These are phyloP conservation scores for Caenorhabditis sp. DNA, from an alignment of 2,888 invertebrate species.

Conservation along the genomic window DNA sequence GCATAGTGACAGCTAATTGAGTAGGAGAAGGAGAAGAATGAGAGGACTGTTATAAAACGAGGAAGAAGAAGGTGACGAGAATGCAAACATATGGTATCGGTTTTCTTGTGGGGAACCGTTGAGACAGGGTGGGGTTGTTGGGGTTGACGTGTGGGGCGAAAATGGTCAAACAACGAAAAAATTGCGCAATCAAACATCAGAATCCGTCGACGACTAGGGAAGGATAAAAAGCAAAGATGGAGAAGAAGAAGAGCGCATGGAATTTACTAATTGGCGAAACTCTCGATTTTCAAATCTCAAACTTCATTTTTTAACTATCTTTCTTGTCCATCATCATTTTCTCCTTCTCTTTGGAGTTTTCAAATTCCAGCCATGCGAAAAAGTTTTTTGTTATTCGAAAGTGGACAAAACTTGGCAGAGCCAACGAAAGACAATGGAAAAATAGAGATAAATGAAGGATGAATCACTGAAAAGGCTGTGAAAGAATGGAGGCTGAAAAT, in stretches of 20 bases:
- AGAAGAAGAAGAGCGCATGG: conserved; percentile 8
- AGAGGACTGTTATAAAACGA: not conserved
- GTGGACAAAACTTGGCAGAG: not conserved
- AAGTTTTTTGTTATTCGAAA: not conserved
- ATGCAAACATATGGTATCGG: conserved; percentile 55
- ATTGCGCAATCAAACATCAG: conserved; percentile 60
- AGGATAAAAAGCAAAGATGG: not conserved
- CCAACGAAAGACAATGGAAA: conserved; percentile 29
- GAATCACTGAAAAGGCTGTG: conserved; percentile 30
- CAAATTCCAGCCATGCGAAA: not conserved
- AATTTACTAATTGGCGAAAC: conserved; percentile 28
- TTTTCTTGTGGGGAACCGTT: conserved; percentile 44
- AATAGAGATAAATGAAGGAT: conserved; percentile 37
- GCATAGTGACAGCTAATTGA: conserved; percentile 42
- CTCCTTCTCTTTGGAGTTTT: not conserved
- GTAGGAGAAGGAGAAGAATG: not conserved
- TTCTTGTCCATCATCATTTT: no score
- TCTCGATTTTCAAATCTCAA: conserved; percentile 30
- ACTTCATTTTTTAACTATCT: conserved; percentile 7
- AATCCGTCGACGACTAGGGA: conserved; percentile 40
- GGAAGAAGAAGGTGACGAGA: conserved; percentile 41
- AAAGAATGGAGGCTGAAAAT: conserved; percentile 23
- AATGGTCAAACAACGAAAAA: conserved; percentile 58
- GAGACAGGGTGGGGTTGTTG: conserved; percentile 31
- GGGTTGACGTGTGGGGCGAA: conserved; percentile 4